phyloP scores from a whole-genome alignment of 1,140 invertebrate species.

The Orussus abietinus region DNA sequence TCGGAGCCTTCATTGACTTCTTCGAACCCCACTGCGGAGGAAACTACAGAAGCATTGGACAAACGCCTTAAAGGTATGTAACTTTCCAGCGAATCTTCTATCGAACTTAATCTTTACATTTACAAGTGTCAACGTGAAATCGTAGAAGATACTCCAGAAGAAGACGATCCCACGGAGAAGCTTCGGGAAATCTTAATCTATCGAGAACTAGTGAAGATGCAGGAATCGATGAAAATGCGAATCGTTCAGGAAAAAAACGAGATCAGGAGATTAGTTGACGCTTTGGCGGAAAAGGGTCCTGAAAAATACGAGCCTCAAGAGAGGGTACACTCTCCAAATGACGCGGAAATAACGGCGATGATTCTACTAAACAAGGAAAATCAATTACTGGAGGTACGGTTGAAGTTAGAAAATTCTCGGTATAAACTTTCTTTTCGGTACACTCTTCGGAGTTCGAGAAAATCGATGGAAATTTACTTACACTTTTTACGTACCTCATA shows the following conservation, averaged over 20 bases:
- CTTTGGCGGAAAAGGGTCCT: slow-evolving; percentile 47
- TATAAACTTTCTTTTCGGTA: too few species aligned
- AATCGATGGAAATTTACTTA: too few species aligned
- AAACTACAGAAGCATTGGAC: too few species aligned
- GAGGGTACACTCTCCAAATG: slow-evolving; percentile 49
- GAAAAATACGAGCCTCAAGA: slow-evolving; percentile 52
- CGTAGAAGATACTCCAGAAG: slow-evolving; percentile 30
- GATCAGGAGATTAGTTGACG: slow-evolving; percentile 61
- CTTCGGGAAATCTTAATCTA: slow-evolving; percentile 63
- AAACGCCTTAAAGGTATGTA: too few species aligned
- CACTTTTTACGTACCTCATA: not conserved
- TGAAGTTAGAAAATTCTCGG: too few species aligned
- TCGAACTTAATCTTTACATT: slow-evolving; percentile 13
- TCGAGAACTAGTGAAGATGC: slow-evolving; percentile 63
- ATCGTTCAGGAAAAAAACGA: slow-evolving; percentile 65
- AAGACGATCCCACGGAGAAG: slow-evolving; percentile 52
- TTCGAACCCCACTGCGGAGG: too few species aligned
- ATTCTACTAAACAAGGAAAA: slow-evolving; percentile 61
- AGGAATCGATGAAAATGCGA: slow-evolving; percentile 61
- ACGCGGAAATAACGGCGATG: slow-evolving; percentile 51
- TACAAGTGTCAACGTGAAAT: slow-evolving; percentile 23
- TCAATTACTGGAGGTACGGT: slow-evolving; percentile 56
- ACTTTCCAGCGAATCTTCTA: too few species aligned
- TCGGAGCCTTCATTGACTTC: too few species aligned
- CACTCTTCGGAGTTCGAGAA: too few species aligned